Conservation (phyloP, 2,113 vertebrate species). For the Acrocephalus arundinaceus region DNA sequence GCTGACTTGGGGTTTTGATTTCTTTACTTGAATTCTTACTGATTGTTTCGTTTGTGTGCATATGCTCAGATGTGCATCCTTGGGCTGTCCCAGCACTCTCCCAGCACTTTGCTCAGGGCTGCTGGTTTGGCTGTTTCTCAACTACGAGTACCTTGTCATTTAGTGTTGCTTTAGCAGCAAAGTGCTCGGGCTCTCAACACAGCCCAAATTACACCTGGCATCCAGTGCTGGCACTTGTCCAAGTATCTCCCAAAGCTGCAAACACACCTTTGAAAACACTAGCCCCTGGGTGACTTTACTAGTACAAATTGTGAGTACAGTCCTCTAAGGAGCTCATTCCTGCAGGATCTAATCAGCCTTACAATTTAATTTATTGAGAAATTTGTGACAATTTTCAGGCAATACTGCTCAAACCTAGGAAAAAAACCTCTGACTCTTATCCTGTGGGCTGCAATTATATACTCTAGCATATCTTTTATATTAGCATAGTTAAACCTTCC, state of each 20-base stretch:
- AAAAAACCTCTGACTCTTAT: background rate
- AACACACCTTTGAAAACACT: background rate
- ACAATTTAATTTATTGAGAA: background rate
- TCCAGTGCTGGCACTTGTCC: background rate
- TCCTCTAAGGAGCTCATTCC: background rate
- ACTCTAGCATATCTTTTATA: background rate
- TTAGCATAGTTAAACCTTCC: background rate
- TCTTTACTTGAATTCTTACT: background rate
- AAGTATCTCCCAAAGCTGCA: background rate
- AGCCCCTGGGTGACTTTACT: background rate
- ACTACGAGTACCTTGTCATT: background rate
- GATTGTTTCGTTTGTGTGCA: background rate
- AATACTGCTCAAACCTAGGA: background rate
- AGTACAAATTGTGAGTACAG: background rate
- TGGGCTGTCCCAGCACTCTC: background rate
- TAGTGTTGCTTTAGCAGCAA: background rate
- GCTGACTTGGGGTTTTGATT: background rate
- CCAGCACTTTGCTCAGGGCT: background rate
- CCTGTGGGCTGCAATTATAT: background rate
- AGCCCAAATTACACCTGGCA: background rate
- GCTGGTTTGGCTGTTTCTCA: background rate
- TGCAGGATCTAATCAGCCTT: background rate
- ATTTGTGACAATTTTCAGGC: background rate
- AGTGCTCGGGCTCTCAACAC: background rate
- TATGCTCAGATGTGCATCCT: accelerated